Evolutionary conservation across 2,888 invertebrate species (phyloP), one percentile per base, ranked within the genome.

Genomic region (Drosophila pseudotalamancana): DNA sequence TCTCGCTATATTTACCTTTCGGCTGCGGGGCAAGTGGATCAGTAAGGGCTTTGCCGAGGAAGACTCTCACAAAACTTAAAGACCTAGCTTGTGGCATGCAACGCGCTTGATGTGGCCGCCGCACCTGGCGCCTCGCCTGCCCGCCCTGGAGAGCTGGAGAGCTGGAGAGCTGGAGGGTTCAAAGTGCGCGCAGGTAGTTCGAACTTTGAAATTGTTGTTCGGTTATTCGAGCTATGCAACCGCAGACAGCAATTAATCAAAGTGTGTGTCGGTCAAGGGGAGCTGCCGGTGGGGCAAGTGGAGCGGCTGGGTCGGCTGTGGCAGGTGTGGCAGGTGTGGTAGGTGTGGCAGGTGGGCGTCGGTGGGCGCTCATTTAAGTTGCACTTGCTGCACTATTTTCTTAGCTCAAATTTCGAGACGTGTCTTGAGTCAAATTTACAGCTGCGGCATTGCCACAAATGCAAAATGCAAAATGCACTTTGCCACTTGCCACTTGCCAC

Each of bases 191-290:
- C 54, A 45, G 45, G 32, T 21, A 34, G 23, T 35, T 64, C 42
- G 42, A 60, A 54, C 16, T 61, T 54, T 40, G 34, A 55, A 55
- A 48, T 60, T 68, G 43, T 62, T 67, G 31, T 45, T 14, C 19
- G 45, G 34, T 35, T 32, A 71, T 49, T 59, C 21, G 27, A 42
- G 64, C 48, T 32, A 51, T 64, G 68, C 68, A 62, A 53, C 73
- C 74, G 21, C 74, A 73, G 71, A 70, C 70, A 59, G 73, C 74
- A 73, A 73, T 73, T 73, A 73, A 73, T 73, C 73, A 73, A 62
- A 53, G 54, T 63, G 59, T 55, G 42, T 42, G 35, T 48, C n/a
- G 18, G 3, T 9, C 16, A 12, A 14, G 18, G 3, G 1, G 23
- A 18, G 16, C 11, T 25, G n/a, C n/a, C 4, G 16, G 6, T 18